A percentile compares a stretch with the other conserved stretches of the same genome.
Evolutionary conservation across 2,797 vertebrate genomes (phyloP).

Genomic region (Eulemur coronatus): DNA sequence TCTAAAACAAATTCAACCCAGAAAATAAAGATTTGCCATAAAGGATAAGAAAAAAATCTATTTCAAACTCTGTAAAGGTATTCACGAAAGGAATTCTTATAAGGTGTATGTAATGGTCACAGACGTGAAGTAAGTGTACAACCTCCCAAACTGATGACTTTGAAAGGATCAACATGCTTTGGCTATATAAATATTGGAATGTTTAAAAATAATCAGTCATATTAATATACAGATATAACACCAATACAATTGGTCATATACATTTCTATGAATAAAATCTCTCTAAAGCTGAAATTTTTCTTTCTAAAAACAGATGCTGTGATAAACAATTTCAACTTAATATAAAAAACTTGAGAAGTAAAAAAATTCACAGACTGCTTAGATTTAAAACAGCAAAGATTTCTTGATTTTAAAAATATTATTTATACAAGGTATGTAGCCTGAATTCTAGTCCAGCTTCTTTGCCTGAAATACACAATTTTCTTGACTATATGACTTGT

Average conservation of each 20-base stretch:
- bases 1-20: slow-evolving; percentile 38
- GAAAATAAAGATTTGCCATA: slow-evolving; percentile 31
- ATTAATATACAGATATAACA: slow-evolving; percentile 21
- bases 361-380: slow-evolving; percentile 41
- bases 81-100: neutral
- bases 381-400: slow-evolving; percentile 50
- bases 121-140: slow-evolving; percentile 16
- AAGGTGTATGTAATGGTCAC: slow-evolving; percentile 21
- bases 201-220: neutral
- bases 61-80: neutral
- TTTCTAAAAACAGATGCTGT: slow-evolving; percentile 45
- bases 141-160: neutral
- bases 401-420: slow-evolving; percentile 7
- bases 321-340: slow-evolving; percentile 48
- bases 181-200: slow-evolving; percentile 18
- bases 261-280: slow-evolving; percentile 32
- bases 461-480: slow-evolving; percentile 34
- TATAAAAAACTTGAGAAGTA: neutral
- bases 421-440: neutral
- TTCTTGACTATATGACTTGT: slow-evolving; percentile 24
- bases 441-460: slow-evolving; percentile 35
- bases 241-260: neutral
- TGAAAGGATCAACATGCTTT: slow-evolving; percentile 39
- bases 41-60: slow-evolving; percentile 10
- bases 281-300: neutral